Evolutionary conservation across 2,888 invertebrate genomes (phyloP), one percentile per base, ranked within the genome.

Genomic region (Tachina grossa): DNA sequence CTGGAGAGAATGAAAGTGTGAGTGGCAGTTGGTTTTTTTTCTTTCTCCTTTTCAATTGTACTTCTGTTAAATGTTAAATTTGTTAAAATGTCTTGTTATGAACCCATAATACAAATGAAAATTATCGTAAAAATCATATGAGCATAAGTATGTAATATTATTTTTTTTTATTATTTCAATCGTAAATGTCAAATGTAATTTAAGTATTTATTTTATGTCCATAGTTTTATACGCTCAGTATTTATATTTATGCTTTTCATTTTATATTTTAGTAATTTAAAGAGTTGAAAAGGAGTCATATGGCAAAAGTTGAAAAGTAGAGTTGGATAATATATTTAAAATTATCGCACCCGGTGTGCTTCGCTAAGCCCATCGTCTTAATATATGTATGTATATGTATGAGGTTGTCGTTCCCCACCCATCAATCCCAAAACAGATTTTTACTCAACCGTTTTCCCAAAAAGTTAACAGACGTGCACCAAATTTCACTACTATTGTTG

Each of bases 181-280:
- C 90, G 91, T 90, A 91, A 90, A 90, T 90, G 91, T 90, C 90
- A 88, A 89, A 89, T 89, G 88, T 90, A 90, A 91, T 90, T 91
- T 90, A 90, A 88, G 87, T 87, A 86, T 79, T 85, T 77, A 82
- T 82, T 85, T 85, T 85, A 85, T 85, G 79, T 72, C 39, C 55
- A 61, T 80, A 72, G 59, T 72, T 83, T 80, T 79, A 78, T 78
- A 45, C 65, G 82, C 71, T 76, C 19, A 16, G 19, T 19, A 43
- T 57, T 74, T 74, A 66, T 76, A 31, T 61, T 61, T 78, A 39
- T 69, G 14, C 14, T 79, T 63, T 45, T 22, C 43, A 43, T 78
- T 76, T 47, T 45, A 49, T 59, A 59, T 72, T 74, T 51, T 43
- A 71, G 55, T 66, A 41, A 47, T 45, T 53, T 51, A n/a, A 41